These are phyloP conservation scores for Alviniconcha marisindica DNA, from an alignment of 1,140 invertebrate genomes.

Conservation along the genomic window DNA sequence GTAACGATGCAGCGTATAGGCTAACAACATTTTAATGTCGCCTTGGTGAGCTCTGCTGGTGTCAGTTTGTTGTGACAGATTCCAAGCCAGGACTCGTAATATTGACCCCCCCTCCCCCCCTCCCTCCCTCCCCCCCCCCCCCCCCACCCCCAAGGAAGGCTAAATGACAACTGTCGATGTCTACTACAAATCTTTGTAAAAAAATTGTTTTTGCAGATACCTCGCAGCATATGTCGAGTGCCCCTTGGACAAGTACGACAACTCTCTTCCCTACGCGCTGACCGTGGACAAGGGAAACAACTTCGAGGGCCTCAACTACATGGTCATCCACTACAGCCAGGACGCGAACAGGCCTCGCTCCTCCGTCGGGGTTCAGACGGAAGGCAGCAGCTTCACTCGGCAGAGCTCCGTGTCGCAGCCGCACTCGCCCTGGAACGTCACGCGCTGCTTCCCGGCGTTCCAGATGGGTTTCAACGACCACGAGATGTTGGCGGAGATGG, in stretches of 20 bases:
- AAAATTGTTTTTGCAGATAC: conserved; percentile 21
- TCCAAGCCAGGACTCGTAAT: too few relatives aligned
- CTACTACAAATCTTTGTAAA: too few relatives aligned
- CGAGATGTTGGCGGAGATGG: conserved; percentile 19
- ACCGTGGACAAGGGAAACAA: conserved; percentile 18
- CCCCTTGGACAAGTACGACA: background rate
- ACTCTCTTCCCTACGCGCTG: background rate
- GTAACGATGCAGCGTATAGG: too few relatives aligned
- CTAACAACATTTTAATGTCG: too few relatives aligned
- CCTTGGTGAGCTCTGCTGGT: too few relatives aligned
- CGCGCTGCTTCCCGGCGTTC: conserved; percentile 30
- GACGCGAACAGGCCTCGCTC: background rate
- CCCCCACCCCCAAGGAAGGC: too few relatives aligned
- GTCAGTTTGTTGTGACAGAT: too few relatives aligned
- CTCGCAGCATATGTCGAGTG: conserved; percentile 13
- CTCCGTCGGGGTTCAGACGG: background rate
- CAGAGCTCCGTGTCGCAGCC: too few relatives aligned
- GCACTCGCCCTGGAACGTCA: conserved; percentile 7
- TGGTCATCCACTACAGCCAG: conserved; percentile 27
- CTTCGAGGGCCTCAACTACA: background rate
- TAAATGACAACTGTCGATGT: too few relatives aligned
- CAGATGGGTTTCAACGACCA: conserved; percentile 11
- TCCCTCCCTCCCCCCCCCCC: too few relatives aligned
- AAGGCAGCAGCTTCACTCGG: background rate
- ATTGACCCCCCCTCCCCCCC: too few relatives aligned